Evolutionary conservation across 2,113 vertebrate species (phyloP), one percentile per base, ranked within the genome.

Genomic region (Zapus hudsonius): DNA sequence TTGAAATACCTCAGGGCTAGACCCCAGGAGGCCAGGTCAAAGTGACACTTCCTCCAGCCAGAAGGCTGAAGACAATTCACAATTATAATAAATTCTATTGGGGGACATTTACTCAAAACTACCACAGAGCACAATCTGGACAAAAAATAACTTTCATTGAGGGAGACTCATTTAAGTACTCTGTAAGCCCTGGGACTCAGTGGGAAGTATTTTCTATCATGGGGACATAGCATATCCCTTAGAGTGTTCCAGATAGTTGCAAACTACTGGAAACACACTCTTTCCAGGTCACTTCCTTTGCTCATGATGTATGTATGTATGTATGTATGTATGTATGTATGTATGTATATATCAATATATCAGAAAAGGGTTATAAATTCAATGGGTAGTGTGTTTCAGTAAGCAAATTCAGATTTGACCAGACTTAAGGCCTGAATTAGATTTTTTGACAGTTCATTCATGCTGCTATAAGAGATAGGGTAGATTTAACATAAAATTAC

Each of bases 391-490:
- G 4, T 76, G 61, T 69, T 82, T 96, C 36, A 52, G 36, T 82
- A 84, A 70, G 55, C 20, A 89, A 87, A 81, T 29, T 67, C 25
- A 20, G 7, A 84, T 91, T 91, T 69, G 59, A 91, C 90, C 78
- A 81, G 8, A 84, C 5, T 69, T 92, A 93, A 87, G 81, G 29
- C 87, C 63, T 12, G 63, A 89, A 78, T 94, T 90, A 57, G 88
- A 81, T 63, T 81, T 90, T 66, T 11, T 31, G 33, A 31, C 87
- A 87, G 84, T 93, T 93, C 52, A 74, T 93, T 94, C 25, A 27
- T 81, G 64, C n/a, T 92, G 63, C n/a, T 76, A 1, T 87, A 69
- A 66, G 85, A 87, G 61, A 86, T 9, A 89, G 64, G 44, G 29
- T 27, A 11, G 29, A 36, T 72, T 91, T 57, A 33, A 17, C 87